Evolutionary conservation across 2,888 invertebrate species (phyloP), one percentile per base, ranked within the genome.

Genomic region (Leucophenga montana): DNA sequence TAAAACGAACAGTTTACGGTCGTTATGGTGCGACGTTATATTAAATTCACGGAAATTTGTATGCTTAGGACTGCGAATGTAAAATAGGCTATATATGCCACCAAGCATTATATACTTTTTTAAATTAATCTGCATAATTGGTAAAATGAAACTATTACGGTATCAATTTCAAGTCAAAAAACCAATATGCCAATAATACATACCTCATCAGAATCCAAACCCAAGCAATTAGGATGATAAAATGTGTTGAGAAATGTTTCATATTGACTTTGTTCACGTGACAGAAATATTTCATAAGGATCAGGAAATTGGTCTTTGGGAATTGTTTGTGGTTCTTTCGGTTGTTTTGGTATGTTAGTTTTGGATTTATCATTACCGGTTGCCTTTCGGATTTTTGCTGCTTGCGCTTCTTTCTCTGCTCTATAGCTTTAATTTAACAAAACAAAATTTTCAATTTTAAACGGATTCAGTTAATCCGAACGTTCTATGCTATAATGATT

Each of bases 121-220:
- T 11, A 88, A 68, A 70, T 88, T 88, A 0, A 88, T 78, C 88
- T 88, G n/a, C 11, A 8, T 16, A 53, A n/a, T 46, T 62, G 50
- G 16, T 64, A 1, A 13, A 46, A 27, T 27, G 46, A 31, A 5
- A 68, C 54, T n/a, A 20, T 56, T n/a, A 44, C 20, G 8, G 3
- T 39, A 11, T 39, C 9, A 39, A 11, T 39, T 39, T 39, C 27
- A 27, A 27, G 2, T 27, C 4, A 27, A 27, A 4, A 27, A 27
- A 27, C 27, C 27, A 27, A 39, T 39, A 39, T 33, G 33, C 44
- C 27, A 27, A 27, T 22, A 1, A 5, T 39, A 31, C 18, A 39
- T 27, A 85, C 87, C 79, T 88, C 88, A 67, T 82, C 70, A 0
- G 72, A 48, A 0, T 62, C 8, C 16, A 87, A 69, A 0, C 77